Conservation (phyloP, 2,113 vertebrate species). For the Orycteropus afer region DNA sequence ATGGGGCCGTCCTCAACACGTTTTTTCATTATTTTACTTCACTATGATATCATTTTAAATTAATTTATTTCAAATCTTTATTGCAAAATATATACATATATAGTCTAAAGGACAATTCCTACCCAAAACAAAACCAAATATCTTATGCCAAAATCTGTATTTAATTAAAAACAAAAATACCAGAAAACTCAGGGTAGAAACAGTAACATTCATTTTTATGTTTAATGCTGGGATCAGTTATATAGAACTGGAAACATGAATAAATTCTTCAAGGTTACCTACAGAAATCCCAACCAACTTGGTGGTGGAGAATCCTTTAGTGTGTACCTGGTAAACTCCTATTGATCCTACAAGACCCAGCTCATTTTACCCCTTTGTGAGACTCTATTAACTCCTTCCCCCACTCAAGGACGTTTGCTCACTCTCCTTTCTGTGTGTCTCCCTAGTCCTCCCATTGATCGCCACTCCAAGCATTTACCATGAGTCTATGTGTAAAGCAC, state of each 20-base stretch:
- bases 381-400: background rate
- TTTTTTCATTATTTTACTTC: background rate
- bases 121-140: background rate
- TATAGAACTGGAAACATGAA: background rate
- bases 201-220: background rate
- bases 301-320: background rate
- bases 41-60: background rate
- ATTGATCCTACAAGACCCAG: background rate
- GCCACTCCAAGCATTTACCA: background rate
- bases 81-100: background rate
- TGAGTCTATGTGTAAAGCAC: too few relatives aligned
- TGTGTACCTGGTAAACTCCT: background rate
- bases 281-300: background rate
- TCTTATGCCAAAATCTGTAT: background rate
- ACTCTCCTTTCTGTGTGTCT: fast-evolving
- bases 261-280: too few relatives aligned
- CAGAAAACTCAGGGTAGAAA: background rate
- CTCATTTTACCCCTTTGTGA: background rate
- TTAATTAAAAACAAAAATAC: background rate
- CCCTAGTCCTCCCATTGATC: background rate
- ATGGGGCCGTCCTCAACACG: slow-evolving; percentile 15
- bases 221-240: background rate
- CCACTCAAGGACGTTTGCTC: background rate
- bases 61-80: background rate
- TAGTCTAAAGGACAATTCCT: background rate